Evolutionary conservation across 2,888 invertebrate species (phyloP).

Genomic region (Punctoribates punctum): DNA sequence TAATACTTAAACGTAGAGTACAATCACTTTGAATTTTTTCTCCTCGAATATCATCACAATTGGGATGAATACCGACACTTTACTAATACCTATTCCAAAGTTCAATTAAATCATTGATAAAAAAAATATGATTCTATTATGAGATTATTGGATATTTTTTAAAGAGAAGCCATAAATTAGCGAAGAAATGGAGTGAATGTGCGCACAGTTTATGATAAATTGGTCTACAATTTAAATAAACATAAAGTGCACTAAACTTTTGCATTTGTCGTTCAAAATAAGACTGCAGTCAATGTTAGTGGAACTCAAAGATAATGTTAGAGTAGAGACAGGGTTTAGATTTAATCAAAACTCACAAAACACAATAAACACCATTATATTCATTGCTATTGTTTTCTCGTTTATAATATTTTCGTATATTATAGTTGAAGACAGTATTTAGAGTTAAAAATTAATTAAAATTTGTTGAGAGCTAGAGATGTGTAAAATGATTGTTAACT

Average conservation of each 20-base stretch:
- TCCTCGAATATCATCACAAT: not conserved
- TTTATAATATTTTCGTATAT: too few relatives aligned
- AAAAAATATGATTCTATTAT: too few relatives aligned
- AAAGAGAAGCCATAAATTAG: too few relatives aligned
- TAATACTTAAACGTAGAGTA: slow-evolving; percentile 5
- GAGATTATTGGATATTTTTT: too few relatives aligned
- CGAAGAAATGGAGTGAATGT: too few relatives aligned
- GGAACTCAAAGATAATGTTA: slow-evolving; percentile 8
- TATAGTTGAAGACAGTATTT: too few relatives aligned
- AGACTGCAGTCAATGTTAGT: slow-evolving; percentile 23
- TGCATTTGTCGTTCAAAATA: not conserved
- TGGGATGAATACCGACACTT: not conserved
- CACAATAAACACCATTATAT: not conserved
- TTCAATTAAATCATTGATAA: too few relatives aligned
- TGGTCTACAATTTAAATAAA: slow-evolving; percentile 19
- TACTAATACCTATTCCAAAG: too few relatives aligned
- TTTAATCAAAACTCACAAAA: not conserved
- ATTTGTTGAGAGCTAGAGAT: too few relatives aligned
- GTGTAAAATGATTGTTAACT: too few relatives aligned
- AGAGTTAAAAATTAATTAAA: too few relatives aligned
- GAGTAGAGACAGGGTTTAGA: not conserved
- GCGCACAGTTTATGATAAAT: not conserved
- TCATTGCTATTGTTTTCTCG: too few relatives aligned
- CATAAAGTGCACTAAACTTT: slow-evolving; percentile 33
- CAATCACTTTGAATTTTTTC: not conserved